Evolutionary conservation across 2,797 vertebrate genomes (phyloP).

Genomic region (Micromesistius poutassou): DNA sequence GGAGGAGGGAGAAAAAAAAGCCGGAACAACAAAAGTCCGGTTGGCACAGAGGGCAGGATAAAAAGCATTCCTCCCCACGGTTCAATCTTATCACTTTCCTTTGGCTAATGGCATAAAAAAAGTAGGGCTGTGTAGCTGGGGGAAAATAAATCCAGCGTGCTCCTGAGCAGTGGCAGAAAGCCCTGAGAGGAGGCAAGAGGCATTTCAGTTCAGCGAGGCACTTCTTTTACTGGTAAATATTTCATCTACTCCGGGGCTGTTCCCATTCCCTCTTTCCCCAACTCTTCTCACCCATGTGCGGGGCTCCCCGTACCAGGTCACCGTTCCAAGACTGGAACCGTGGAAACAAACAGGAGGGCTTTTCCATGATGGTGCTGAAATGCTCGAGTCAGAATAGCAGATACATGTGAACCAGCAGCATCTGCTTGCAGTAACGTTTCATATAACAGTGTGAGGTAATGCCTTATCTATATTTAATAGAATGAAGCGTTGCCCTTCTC

Average conservation of each 20-base stretch:
- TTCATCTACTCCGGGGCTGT: conserved; percentile 48
- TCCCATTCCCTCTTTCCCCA: conserved; percentile 36
- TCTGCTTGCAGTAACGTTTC: conserved; percentile 19
- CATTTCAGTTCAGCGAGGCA: conserved; percentile 40
- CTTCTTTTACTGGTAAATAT: conserved; percentile 56
- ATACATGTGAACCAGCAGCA: conserved; percentile 34
- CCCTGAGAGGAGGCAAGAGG: conserved; percentile 39
- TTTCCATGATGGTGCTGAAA: conserved; percentile 51
- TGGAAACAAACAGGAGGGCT: conserved; percentile 30
- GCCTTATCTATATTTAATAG: conserved; percentile 21
- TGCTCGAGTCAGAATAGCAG: conserved; percentile 35
- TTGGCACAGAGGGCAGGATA: conserved; percentile 50
- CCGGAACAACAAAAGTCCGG: conserved; percentile 35
- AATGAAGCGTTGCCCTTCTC: neutral
- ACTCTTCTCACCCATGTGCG: conserved; percentile 44
- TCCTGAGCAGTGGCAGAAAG: conserved; percentile 45
- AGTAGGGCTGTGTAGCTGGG: conserved; percentile 41
- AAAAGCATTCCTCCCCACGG: conserved; percentile 51
- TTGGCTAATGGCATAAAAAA: conserved; percentile 53
- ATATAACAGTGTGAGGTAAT: conserved; percentile 32
- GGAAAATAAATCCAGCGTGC: neutral
- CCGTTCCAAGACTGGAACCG: conserved; percentile 41
- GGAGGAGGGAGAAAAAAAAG: conserved; percentile 23
- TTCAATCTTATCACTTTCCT: conserved; percentile 57
- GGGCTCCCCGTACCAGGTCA: conserved; percentile 47